A percentile compares a stretch with the other conserved stretches of the same genome.
phyloP scores from a whole-genome alignment of 2,888 invertebrate genomes.

The Perdita meconis region DNA sequence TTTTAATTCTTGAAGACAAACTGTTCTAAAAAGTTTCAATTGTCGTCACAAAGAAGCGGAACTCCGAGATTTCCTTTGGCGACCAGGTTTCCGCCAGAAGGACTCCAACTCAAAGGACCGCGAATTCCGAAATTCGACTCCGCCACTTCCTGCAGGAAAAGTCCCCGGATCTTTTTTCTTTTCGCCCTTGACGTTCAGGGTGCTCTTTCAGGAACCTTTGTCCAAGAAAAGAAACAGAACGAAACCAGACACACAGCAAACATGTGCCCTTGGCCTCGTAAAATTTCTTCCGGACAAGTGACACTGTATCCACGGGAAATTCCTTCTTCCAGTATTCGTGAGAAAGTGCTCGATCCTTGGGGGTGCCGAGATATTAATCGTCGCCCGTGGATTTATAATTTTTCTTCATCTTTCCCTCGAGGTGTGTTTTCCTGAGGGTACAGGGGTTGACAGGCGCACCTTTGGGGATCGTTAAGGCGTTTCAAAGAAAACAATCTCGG shows the following conservation, averaged over 20 bases:
- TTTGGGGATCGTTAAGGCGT: conserved; percentile 21
- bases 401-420: background rate
- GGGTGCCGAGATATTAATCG: conserved; percentile 39
- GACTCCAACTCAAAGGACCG: background rate
- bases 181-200: background rate
- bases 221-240: background rate
- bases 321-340: conserved; percentile 1
- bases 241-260: conserved; percentile 11
- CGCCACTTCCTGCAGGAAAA: background rate
- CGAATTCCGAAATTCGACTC: conserved; percentile 35
- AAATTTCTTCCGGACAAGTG: conserved; percentile 28
- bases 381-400: conserved; percentile 37
- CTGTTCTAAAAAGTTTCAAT: background rate
- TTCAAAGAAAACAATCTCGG: conserved; percentile 32
- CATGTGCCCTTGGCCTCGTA: background rate
- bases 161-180: background rate
- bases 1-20: too few relatives aligned
- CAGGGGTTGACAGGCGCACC: background rate
- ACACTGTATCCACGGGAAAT: conserved; percentile 1
- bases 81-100: conserved; percentile 31
- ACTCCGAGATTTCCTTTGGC: conserved; percentile 14
- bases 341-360: background rate
- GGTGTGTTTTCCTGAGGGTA: conserved; percentile 34
- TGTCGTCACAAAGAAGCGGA: background rate
- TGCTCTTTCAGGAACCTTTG: conserved; percentile 4